These are phyloP conservation scores for Hippocampus comes DNA, from an alignment of 2,113 vertebrate species.

Conservation along the genomic window DNA sequence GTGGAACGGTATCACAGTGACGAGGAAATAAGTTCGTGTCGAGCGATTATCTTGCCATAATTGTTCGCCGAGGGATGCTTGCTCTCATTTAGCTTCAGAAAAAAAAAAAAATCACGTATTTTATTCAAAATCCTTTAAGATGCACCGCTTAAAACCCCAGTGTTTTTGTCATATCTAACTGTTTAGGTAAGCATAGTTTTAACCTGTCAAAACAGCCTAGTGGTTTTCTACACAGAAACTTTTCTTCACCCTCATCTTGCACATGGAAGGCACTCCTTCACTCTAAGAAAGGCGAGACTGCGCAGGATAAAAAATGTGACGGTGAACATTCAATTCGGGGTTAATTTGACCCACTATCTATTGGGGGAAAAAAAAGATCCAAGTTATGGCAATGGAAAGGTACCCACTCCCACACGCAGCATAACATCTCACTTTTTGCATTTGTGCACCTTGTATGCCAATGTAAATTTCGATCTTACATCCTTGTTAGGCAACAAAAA, in stretches of 20 bases:
- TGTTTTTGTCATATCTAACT: too few species aligned
- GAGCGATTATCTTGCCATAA: constrained; percentile 55
- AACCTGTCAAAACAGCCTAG: neutral
- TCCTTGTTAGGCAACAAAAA: neutral
- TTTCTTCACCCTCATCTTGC: neutral
- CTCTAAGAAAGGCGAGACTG: too few species aligned
- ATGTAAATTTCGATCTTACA: neutral
- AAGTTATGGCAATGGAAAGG: neutral
- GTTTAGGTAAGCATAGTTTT: too few species aligned
- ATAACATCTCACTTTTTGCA: neutral
- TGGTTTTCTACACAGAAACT: neutral
- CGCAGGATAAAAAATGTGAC: neutral
- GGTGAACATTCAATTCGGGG: neutral
- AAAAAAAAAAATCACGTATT: too few species aligned
- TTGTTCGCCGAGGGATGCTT: constrained; percentile 49
- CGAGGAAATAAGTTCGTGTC: constrained; percentile 64
- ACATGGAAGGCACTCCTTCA: neutral
- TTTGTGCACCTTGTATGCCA: neutral
- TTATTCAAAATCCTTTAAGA: too few species aligned
- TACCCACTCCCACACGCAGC: neutral
- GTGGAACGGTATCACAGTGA: constrained; percentile 58
- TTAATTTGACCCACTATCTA: neutral
- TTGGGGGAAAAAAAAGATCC: neutral
- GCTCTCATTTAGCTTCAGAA: constrained; percentile 24
- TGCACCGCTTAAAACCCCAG: too few species aligned